Conservation (phyloP, 2,113 vertebrate species). For the Lanius ludovicianus region DNA sequence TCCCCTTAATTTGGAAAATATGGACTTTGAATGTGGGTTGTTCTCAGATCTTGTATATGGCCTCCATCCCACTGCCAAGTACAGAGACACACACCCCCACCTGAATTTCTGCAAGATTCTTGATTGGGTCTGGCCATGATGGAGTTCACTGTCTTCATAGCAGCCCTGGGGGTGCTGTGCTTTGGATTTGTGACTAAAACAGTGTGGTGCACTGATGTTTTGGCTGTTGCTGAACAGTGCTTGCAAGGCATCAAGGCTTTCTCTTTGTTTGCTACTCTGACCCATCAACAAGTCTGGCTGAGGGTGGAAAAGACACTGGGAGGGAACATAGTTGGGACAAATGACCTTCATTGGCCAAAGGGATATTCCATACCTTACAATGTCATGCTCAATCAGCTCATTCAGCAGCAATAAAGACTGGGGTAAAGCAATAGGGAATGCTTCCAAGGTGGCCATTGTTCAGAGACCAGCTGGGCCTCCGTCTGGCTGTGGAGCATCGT, state of each 20-base stretch:
- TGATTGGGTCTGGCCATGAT: background rate
- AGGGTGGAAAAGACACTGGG: background rate
- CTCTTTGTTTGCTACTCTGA: background rate
- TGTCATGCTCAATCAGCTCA: background rate
- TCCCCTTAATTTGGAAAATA: background rate
- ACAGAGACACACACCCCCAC: fast-evolving
- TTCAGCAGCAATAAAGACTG: background rate
- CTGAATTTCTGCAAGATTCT: background rate
- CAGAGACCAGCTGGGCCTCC: background rate
- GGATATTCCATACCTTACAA: background rate
- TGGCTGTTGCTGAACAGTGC: background rate
- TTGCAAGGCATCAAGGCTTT: background rate
- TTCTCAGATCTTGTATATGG: background rate
- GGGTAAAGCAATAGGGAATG: background rate
- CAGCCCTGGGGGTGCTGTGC: background rate
- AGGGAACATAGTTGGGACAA: background rate
- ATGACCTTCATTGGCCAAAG: background rate
- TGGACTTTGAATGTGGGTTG: background rate
- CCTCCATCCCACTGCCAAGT: background rate
- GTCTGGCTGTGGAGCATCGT: background rate
- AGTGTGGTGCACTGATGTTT: fast-evolving
- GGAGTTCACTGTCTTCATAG: background rate
- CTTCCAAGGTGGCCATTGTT: background rate
- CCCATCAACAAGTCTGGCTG: background rate
- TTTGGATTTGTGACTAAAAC: background rate